Conservation (phyloP, 2,113 vertebrate species). For the Tupaia chinensis region DNA sequence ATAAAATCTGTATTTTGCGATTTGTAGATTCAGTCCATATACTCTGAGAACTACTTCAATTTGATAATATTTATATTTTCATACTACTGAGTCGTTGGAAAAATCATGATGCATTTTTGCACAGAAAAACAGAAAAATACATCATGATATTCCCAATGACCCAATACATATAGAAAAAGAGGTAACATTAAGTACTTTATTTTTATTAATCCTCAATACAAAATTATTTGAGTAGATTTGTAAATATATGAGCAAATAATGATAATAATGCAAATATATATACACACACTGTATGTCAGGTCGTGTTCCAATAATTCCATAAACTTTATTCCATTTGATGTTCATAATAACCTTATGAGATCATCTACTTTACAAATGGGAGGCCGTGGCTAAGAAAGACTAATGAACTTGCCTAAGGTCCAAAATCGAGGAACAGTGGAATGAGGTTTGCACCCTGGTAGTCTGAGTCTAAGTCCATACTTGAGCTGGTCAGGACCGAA, state of each 20-base stretch:
- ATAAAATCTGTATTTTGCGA: slow-evolving; percentile 4
- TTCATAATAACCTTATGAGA: background rate
- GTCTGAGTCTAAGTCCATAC: background rate
- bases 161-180: background rate
- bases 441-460: background rate
- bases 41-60: background rate
- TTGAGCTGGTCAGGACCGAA: background rate
- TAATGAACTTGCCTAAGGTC: background rate
- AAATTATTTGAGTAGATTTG: background rate
- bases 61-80: slow-evolving; percentile 13
- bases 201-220: background rate
- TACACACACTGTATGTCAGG: background rate
- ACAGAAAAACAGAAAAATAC: no score
- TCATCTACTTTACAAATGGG: background rate
- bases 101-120: no score
- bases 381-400: background rate
- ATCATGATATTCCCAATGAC: no score
- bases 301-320: background rate
- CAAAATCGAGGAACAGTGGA: background rate
- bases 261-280: background rate
- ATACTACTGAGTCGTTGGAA: background rate
- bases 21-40: background rate
- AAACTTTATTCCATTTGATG: slow-evolving; percentile 18
- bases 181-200: background rate
- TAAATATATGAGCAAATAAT: background rate